Conservation (phyloP, 1,140 invertebrate genomes). For the Aradophagus sp. region DNA sequence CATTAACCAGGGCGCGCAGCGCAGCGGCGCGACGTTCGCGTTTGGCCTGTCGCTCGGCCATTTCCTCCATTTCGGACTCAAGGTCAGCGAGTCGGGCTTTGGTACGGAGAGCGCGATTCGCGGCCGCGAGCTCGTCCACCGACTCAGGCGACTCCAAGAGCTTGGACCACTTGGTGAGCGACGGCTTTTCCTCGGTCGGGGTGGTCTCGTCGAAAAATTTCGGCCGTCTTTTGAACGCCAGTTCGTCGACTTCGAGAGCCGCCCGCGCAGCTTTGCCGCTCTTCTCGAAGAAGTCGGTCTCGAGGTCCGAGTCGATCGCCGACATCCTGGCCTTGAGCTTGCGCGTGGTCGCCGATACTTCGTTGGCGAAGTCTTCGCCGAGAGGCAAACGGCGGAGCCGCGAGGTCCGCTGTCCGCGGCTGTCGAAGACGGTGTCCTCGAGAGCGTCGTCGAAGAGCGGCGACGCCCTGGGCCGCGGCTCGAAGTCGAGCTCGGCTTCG, state of each 20-base stretch:
- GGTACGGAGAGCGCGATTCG: conserved; percentile 67
- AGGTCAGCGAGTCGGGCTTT: conserved; percentile 72
- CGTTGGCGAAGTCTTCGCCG: conserved; percentile 67
- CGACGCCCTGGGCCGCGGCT: conserved; percentile 52
- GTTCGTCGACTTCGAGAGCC: conserved; percentile 61
- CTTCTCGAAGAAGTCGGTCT: conserved; percentile 25
- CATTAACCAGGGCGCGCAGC: conserved; percentile 70
- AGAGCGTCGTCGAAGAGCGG: conserved; percentile 58
- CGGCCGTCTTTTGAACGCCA: conserved; percentile 62
- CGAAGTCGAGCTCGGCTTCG: conserved; percentile 69
- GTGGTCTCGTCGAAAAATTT: conserved; percentile 71
- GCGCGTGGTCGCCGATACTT: conserved; percentile 63
- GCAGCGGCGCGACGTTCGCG: conserved; percentile 70
- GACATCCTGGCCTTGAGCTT: conserved; percentile 62
- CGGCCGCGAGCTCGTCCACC: conserved; percentile 57
- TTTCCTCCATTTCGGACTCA: conserved; percentile 74
- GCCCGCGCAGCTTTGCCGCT: conserved; percentile 30
- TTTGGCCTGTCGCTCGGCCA: conserved; percentile 72
- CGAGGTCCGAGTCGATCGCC: conserved; percentile 31
- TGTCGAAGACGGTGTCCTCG: conserved; percentile 72
- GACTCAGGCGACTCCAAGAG: conserved; percentile 58
- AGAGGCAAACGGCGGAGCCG: conserved; percentile 47
- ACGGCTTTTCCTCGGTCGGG: conserved; percentile 71
- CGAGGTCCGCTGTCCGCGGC: conserved; percentile 67
- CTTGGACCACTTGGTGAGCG: conserved; percentile 67